phyloP scores from a whole-genome alignment of 2,797 vertebrate genomes.

The Garrulus glandarius region DNA sequence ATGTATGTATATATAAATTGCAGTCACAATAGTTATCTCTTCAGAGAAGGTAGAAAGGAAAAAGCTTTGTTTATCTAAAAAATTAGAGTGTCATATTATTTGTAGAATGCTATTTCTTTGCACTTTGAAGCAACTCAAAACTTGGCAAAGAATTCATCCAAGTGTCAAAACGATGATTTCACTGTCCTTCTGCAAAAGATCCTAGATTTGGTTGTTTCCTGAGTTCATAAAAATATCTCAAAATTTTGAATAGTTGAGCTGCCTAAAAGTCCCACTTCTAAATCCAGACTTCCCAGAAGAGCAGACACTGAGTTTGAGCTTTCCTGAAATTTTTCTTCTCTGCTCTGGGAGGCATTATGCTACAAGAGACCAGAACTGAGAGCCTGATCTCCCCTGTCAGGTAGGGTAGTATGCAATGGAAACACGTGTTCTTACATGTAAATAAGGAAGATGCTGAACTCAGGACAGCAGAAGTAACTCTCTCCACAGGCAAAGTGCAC shows the following conservation, averaged over 20 bases:
- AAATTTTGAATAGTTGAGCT: not conserved
- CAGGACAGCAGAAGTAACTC: not conserved
- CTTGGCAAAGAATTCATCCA: not conserved
- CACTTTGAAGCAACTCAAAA: not conserved
- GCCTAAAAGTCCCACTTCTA: not conserved
- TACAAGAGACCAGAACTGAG: not conserved
- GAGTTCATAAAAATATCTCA: not conserved
- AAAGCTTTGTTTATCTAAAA: not conserved
- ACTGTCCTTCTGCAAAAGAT: not conserved
- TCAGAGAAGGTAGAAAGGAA: not conserved
- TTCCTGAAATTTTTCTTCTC: not conserved
- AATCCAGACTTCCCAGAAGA: not conserved
- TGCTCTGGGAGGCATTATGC: not conserved
- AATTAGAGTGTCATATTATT: not conserved
- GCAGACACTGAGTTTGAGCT: not conserved
- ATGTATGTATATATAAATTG: not conserved
- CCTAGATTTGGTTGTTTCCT: not conserved
- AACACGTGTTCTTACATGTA: rapidly evolving
- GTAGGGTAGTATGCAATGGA: not conserved
- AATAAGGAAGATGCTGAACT: not conserved
- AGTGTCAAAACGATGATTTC: not conserved
- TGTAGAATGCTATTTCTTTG: not conserved
- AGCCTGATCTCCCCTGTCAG: not conserved
- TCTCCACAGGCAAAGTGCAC: not conserved
- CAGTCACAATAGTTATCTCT: not conserved